A percentile compares a stretch with the other conserved stretches of the same genome.
Evolutionary conservation across 2,888 invertebrate species (phyloP).

Genomic region (Beris chalybata): DNA sequence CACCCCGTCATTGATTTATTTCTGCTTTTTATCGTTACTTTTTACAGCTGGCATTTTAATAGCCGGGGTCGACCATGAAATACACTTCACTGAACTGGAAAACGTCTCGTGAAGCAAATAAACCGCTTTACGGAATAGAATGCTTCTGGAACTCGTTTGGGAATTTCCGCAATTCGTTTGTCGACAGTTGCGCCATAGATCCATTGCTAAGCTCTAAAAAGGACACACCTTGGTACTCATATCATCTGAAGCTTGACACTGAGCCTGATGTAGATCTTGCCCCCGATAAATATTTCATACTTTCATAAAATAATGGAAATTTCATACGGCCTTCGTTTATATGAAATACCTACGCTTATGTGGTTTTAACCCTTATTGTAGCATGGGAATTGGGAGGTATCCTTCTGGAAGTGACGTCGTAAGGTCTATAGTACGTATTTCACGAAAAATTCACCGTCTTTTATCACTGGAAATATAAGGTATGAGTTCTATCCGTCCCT

Average conservation of each 20-base stretch:
- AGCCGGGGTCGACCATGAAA: constrained; percentile 12
- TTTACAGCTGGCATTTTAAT: constrained; percentile 17
- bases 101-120: neutral
- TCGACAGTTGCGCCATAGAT: neutral
- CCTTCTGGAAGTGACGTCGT: no score
- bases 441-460: no score
- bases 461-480: no score
- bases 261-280: neutral
- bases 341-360: neutral
- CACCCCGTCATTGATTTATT: constrained; percentile 18
- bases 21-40: constrained; percentile 1
- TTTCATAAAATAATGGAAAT: constrained; percentile 7
- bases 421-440: no score
- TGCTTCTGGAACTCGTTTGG: neutral
- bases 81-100: neutral
- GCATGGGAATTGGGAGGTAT: neutral
- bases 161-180: constrained; percentile 3
- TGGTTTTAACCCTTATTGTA: neutral
- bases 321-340: neutral
- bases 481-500: no score
- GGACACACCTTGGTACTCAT: constrained; percentile 1
- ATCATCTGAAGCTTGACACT: neutral
- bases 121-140: constrained; percentile 14
- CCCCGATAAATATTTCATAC: constrained; percentile 8
- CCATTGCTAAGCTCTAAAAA: neutral